A percentile compares a stretch with the other conserved stretches of the same genome.
These are phyloP conservation scores for Cryptotermes secundus DNA, from an alignment of 1,140 invertebrate genomes.

Conservation along the genomic window DNA sequence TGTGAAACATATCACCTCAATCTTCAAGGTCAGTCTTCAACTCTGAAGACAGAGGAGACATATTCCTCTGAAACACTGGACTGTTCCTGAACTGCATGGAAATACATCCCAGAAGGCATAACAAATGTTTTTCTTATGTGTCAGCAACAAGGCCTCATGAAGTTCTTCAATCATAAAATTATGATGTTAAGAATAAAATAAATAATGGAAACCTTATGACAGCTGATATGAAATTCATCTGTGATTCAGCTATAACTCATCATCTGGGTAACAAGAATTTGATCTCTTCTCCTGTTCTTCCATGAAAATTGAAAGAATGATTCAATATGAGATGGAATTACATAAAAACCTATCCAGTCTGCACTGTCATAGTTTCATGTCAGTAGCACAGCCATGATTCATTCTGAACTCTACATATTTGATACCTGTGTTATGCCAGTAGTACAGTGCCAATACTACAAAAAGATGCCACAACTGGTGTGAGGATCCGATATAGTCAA, in stretches of 20 bases:
- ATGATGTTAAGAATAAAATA: not conserved
- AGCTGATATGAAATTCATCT: not conserved
- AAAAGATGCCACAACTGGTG: conserved; percentile 96
- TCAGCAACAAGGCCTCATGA: not conserved
- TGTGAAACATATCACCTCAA: too few relatives aligned
- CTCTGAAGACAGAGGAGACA: too few relatives aligned
- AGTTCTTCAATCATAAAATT: not conserved
- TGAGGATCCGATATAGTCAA: conserved; percentile 90
- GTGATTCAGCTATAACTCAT: not conserved
- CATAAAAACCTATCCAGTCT: not conserved
- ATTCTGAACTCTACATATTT: conserved; percentile 82
- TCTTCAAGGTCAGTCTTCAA: too few relatives aligned
- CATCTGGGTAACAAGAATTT: not conserved
- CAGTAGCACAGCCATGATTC: conserved; percentile 73
- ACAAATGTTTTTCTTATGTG: too few relatives aligned
- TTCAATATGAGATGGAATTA: not conserved
- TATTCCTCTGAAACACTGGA: too few relatives aligned
- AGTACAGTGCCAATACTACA: conserved; percentile 85
- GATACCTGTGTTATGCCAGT: conserved; percentile 92
- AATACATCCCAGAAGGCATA: too few relatives aligned
- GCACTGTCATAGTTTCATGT: conserved; percentile 43
- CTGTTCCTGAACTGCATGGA: too few relatives aligned
- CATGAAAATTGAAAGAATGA: not conserved
- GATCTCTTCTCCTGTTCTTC: not conserved
- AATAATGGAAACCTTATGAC: not conserved